These are phyloP conservation scores for Babyrousa celebensis DNA, from an alignment of 2,797 vertebrate species.

Conservation along the genomic window DNA sequence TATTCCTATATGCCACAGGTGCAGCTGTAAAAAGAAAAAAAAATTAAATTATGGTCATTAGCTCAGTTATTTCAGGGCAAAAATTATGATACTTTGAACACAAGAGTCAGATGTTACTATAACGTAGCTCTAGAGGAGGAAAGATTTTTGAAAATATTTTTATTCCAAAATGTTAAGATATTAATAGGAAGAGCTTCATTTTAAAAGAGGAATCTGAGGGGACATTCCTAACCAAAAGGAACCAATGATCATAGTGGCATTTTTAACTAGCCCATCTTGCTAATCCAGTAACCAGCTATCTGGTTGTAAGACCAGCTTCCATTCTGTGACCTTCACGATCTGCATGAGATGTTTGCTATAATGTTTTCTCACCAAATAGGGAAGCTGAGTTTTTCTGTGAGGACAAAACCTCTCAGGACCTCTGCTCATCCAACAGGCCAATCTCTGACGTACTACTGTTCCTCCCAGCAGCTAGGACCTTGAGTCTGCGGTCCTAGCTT, in stretches of 20 bases:
- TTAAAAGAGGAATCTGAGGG: not conserved
- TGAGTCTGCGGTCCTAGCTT: not conserved
- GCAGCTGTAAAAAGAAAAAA: not conserved
- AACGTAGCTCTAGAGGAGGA: not conserved
- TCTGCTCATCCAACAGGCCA: not conserved
- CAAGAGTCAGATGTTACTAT: not conserved
- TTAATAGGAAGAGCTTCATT: constrained; percentile 32
- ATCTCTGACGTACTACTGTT: not conserved
- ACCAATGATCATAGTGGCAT: not conserved
- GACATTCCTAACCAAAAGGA: not conserved
- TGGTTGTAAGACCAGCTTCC: not conserved
- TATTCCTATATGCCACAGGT: too few species aligned
- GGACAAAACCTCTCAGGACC: not conserved
- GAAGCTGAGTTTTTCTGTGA: not conserved
- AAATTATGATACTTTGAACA: not conserved
- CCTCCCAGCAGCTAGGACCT: not conserved
- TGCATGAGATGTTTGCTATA: not conserved
- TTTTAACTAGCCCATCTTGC: not conserved
- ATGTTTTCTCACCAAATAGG: not conserved
- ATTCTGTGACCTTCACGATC: not conserved
- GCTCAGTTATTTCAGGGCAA: constrained; percentile 22
- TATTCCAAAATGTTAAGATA: not conserved
- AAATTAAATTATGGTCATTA: not conserved
- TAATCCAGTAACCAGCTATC: not conserved
- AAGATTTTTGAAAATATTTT: not conserved